These are phyloP conservation scores for Eupithecia subumbrata DNA, from an alignment of 2,888 invertebrate genomes.

Conservation along the genomic window DNA sequence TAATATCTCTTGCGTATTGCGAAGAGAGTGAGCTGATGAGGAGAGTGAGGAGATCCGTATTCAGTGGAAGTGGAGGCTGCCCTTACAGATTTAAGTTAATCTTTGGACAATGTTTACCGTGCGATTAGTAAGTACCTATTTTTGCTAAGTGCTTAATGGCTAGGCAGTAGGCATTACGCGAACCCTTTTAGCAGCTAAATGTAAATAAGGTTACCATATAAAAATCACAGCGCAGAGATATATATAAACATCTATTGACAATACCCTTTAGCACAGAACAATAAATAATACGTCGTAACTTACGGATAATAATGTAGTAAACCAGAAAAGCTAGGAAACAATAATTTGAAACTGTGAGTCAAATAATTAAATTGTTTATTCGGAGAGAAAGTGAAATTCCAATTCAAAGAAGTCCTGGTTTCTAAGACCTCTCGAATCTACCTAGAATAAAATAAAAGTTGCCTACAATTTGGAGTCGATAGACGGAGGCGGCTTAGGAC, in stretches of 20 bases:
- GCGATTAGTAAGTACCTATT: slow-evolving; percentile 19
- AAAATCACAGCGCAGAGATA: background rate
- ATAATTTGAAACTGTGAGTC: background rate
- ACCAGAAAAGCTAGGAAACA: background rate
- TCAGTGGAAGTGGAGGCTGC: slow-evolving; percentile 12
- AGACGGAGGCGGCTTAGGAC: too few relatives aligned
- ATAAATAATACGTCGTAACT: too few relatives aligned
- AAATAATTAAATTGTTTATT: background rate
- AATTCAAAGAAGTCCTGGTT: background rate
- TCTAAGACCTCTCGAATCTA: background rate
- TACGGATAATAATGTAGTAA: background rate
- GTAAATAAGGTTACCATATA: background rate
- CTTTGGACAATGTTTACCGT: slow-evolving; percentile 21
- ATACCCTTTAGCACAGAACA: too few relatives aligned
- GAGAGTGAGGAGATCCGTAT: slow-evolving; percentile 17
- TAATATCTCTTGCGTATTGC: slow-evolving; percentile 17
- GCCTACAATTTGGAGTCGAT: background rate
- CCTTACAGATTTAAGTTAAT: slow-evolving; percentile 16
- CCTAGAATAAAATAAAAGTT: background rate
- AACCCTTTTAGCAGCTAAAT: background rate
- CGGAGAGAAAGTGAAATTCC: background rate
- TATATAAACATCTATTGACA: background rate
- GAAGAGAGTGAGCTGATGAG: slow-evolving; percentile 19
- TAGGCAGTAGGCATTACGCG: background rate
- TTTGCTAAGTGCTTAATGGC: background rate